Evolutionary conservation across 2,113 vertebrate genomes (phyloP).

Genomic region (Syngnathus floridae): DNA sequence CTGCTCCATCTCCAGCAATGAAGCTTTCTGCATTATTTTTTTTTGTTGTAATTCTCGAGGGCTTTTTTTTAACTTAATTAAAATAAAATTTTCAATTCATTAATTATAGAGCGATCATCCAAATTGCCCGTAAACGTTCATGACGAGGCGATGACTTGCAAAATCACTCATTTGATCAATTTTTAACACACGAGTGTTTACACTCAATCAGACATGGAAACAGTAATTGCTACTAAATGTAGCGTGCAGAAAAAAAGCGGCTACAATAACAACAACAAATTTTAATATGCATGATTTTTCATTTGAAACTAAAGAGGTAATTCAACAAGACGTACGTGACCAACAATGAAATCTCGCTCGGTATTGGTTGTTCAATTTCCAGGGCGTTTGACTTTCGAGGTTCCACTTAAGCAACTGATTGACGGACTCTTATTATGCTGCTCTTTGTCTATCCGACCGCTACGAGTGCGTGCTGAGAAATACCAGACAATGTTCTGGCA

Average conservation of each 20-base stretch:
- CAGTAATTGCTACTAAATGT: conserved; percentile 7
- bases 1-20: conserved; percentile 14
- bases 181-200: conserved; percentile 3
- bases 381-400: neutral
- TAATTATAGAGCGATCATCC: conserved; percentile 24
- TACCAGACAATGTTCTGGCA: conserved; percentile 49
- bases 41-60: neutral
- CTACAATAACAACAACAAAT: neutral
- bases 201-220: conserved; percentile 1
- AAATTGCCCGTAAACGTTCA: conserved; percentile 16
- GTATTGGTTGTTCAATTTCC: neutral
- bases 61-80: neutral
- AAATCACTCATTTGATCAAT: conserved; percentile 6
- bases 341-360: neutral
- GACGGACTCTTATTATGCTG: conserved; percentile 24
- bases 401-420: conserved; percentile 14
- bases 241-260: neutral
- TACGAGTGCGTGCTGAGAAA: conserved; percentile 19
- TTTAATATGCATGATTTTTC: neutral
- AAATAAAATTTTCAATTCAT: neutral
- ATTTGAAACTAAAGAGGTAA: neutral
- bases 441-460: conserved; percentile 33
- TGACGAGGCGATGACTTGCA: conserved; percentile 4
- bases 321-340: neutral
- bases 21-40: conserved; percentile 13